Conservation (phyloP, 1,140 invertebrate genomes). For the Sinonovacula constricta region DNA sequence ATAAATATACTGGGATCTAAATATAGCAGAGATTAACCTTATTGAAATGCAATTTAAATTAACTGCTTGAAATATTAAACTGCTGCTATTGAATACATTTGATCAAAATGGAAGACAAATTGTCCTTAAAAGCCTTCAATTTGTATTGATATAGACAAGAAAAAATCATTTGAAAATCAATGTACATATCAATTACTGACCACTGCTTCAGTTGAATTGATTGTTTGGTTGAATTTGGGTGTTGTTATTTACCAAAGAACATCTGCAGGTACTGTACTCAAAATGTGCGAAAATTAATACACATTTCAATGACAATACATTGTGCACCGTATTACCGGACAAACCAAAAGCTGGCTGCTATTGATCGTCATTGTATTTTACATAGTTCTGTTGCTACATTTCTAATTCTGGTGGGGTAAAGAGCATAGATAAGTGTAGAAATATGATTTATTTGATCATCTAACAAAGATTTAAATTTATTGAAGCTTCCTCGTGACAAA, state of each 20-base stretch:
- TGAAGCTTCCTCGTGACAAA: conserved; percentile 18
- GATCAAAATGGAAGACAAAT: conserved; percentile 16
- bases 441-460: conserved; percentile 20
- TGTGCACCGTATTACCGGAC: no score
- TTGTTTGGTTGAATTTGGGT: conserved; percentile 16
- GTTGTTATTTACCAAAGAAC: conserved; percentile 14
- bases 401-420: conserved; percentile 13
- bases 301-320: conserved; percentile 15
- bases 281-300: conserved; percentile 9
- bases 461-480: conserved; percentile 20
- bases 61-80: conserved; percentile 11
- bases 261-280: conserved; percentile 8
- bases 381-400: no score
- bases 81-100: conserved; percentile 14
- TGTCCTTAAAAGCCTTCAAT: conserved; percentile 9
- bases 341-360: conserved; percentile 14
- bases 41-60: conserved; percentile 18
- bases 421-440: conserved; percentile 15
- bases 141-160: conserved; percentile 16
- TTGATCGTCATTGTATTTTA: conserved; percentile 11
- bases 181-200: conserved; percentile 16
- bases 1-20: conserved; percentile 13
- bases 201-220: conserved; percentile 19
- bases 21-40: conserved; percentile 12
- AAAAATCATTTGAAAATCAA: conserved; percentile 15